A percentile compares a stretch with the other conserved stretches of the same genome.
Conservation (phyloP, 2,888 invertebrate species). For the Perdita meconis region DNA sequence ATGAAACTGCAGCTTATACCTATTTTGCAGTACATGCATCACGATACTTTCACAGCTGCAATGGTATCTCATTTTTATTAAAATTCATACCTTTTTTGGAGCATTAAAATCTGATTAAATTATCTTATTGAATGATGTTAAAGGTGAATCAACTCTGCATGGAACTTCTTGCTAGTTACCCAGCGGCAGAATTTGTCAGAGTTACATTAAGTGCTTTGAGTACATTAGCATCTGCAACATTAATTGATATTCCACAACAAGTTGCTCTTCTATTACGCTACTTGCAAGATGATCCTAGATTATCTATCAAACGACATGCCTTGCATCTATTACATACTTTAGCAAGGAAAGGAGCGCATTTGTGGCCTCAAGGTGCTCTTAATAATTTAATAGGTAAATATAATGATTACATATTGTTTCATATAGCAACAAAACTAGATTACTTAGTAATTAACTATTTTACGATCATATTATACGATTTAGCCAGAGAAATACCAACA, state of each 20-base stretch:
- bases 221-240: slow-evolving; percentile 93
- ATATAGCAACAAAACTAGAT: slow-evolving; percentile 25
- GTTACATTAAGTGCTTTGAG: slow-evolving; percentile 95
- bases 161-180: slow-evolving; percentile 90
- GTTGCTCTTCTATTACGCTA: slow-evolving; percentile 89
- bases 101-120: background rate
- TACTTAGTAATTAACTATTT: slow-evolving; percentile 36
- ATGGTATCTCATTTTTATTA: slow-evolving; percentile 85
- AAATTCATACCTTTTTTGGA: background rate
- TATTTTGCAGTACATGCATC: slow-evolving; percentile 96
- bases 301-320: slow-evolving; percentile 88
- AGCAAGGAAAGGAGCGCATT: slow-evolving; percentile 90
- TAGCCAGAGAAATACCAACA: too few species aligned
- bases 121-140: slow-evolving; percentile 22
- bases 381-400: slow-evolving; percentile 83
- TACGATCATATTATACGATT: too few species aligned
- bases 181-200: slow-evolving; percentile 91
- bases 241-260: slow-evolving; percentile 96
- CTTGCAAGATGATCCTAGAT: slow-evolving; percentile 89
- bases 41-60: slow-evolving; percentile 90
- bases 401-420: slow-evolving; percentile 70
- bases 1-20: slow-evolving; percentile 96
- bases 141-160: slow-evolving; percentile 91
- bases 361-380: slow-evolving; percentile 89
- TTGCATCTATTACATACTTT: slow-evolving; percentile 89